A percentile compares a stretch with the other conserved stretches of the same genome.
These are phyloP conservation scores for Paraplagusia blochii DNA, from an alignment of 2,113 vertebrate genomes.

Conservation along the genomic window DNA sequence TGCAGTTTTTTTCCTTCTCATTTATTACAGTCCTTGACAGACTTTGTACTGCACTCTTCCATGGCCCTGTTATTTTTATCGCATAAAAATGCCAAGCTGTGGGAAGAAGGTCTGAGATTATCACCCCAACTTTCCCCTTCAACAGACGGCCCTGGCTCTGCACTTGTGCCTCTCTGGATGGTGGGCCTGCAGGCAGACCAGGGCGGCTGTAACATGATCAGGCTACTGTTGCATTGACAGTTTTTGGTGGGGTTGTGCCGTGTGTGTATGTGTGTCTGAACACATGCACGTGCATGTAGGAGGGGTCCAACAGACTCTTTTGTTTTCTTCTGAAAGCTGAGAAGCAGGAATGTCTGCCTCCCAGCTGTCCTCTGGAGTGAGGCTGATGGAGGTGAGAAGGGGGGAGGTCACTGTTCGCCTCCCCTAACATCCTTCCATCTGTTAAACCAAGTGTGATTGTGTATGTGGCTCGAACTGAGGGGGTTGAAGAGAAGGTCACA, in stretches of 20 bases:
- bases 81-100: conserved; percentile 10
- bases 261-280: conserved; percentile 33
- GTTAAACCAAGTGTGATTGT: conserved; percentile 45
- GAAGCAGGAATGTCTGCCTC: conserved; percentile 74
- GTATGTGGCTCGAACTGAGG: conserved; percentile 27
- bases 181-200: no score
- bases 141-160: conserved; percentile 40
- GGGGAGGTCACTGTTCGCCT: conserved; percentile 46
- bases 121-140: conserved; percentile 62
- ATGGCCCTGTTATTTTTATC: conserved; percentile 7
- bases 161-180: conserved; percentile 30
- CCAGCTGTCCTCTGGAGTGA: conserved; percentile 67
- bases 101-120: conserved; percentile 31
- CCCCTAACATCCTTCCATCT: conserved; percentile 65
- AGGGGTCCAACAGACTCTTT: conserved; percentile 66
- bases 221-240: conserved; percentile 56
- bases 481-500: conserved; percentile 50
- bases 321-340: conserved; percentile 72
- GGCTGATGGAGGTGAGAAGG: conserved; percentile 40
- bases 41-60: conserved; percentile 3
- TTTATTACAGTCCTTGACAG: neutral
- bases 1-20: neutral
- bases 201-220: conserved; percentile 56
- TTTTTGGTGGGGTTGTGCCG: conserved; percentile 20
- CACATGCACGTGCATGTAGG: conserved; percentile 60